A percentile compares a stretch with the other conserved stretches of the same genome.
These are phyloP conservation scores for Paradisaea rubra DNA, from an alignment of 2,113 vertebrate genomes.

Conservation along the genomic window DNA sequence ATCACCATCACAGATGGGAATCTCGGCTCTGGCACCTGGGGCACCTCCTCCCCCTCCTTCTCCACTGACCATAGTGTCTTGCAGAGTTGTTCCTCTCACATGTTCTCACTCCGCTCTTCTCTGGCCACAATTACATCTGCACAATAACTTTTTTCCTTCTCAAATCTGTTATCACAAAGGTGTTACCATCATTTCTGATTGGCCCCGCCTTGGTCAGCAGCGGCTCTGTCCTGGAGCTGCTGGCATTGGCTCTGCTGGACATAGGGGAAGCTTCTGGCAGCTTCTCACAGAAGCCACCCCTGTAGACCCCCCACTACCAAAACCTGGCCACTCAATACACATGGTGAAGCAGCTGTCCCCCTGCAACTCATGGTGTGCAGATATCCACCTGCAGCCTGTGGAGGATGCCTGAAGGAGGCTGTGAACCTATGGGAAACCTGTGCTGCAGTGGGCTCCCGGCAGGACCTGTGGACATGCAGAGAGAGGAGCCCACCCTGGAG, in stretches of 20 bases:
- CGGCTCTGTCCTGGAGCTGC: background rate
- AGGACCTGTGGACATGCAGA: background rate
- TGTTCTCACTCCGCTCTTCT: background rate
- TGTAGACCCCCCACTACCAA: background rate
- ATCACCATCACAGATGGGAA: background rate
- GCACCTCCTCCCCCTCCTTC: background rate
- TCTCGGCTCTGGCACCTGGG: accelerated
- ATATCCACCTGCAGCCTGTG: background rate
- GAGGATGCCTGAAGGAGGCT: background rate
- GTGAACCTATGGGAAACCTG: background rate
- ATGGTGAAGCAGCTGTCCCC: background rate
- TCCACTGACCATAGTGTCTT: background rate
- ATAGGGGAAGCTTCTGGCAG: background rate
- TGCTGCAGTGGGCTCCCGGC: background rate
- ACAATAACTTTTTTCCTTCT: background rate
- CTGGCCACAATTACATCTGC: background rate
- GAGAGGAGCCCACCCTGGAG: background rate
- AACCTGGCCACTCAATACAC: background rate
- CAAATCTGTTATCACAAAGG: background rate
- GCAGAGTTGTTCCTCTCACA: background rate
- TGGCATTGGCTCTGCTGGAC: background rate
- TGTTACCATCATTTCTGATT: background rate
- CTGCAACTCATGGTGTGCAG: background rate
- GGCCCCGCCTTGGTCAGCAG: background rate
- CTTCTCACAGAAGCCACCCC: background rate